Evolutionary conservation across 2,113 vertebrate species (phyloP), one percentile per base, ranked within the genome.

Genomic region (Nothoprocta perdicaria): DNA sequence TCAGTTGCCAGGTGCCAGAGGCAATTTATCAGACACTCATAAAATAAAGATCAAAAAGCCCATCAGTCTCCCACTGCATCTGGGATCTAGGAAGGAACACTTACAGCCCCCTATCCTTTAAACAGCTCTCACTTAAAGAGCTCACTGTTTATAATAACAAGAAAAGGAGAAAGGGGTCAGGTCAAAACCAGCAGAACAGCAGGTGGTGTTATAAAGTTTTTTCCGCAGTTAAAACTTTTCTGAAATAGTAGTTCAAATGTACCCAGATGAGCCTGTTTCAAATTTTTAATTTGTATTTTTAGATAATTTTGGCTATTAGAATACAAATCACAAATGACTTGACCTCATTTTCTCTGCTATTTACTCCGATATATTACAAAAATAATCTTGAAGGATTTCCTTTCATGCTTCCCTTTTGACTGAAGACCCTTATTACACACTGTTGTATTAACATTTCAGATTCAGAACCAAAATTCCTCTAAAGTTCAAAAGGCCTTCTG

Each of bases 141-240:
- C 97, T 96, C 92, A 94, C 94, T 98, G 98, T 98, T 98, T 98
- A 98, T 98, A 98, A 98, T 98, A 98, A 98, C 97, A 97, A 97
- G 97, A 95, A 97, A 97, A 97, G 97, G 97, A 97, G 97, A 97
- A 98, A 97, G 96, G 97, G 98, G 97, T 98, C 98, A 98, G 98
- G 98, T 98, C 98, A 97, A 95, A 96, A 95, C 96, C 96, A 97
- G 97, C 95, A 43, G 67, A 97, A 95, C 91, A 97, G 97, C 98
- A 98, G 98, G 98, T 98, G 98, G 97, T 98, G 98, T 97, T 98
- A 79, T 95, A 97, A 96, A 94, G 77, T 81, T 96, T 96, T 89
- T 93, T 79, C 86, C 18, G 12, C 83, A 65, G 91, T 91, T 85
- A 95, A 95, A 97, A 93, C 93, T 94, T 94, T 95, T 89, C 93